Evolutionary conservation across 2,888 invertebrate genomes (phyloP).

Genomic region (Linhomoeus sp.): DNA sequence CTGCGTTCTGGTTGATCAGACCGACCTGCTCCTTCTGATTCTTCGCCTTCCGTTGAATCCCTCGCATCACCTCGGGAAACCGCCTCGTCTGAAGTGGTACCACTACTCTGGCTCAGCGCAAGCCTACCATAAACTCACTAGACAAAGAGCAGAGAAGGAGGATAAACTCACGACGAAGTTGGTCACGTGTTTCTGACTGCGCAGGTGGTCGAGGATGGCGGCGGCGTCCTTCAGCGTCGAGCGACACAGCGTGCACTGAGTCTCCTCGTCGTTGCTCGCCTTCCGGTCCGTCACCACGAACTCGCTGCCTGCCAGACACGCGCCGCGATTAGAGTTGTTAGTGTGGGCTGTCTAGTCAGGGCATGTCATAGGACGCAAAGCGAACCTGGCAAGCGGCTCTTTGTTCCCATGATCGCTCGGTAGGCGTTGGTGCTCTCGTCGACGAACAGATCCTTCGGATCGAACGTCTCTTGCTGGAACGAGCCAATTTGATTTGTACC

Average conservation of each 20-base stretch:
- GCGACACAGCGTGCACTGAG: background rate
- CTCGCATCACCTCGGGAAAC: slow-evolving; percentile 1
- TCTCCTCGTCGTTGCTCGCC: background rate
- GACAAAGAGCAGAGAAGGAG: too few relatives aligned
- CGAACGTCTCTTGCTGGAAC: too few relatives aligned
- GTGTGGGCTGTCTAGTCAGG: background rate
- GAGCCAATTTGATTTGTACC: too few relatives aligned
- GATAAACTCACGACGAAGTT: background rate
- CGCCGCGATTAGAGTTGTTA: background rate
- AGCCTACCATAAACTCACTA: too few relatives aligned
- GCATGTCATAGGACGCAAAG: background rate
- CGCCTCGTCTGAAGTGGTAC: background rate
- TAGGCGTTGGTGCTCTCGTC: background rate
- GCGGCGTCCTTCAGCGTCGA: background rate
- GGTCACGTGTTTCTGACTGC: background rate
- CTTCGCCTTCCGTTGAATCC: slow-evolving; percentile 1
- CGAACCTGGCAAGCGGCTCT: background rate
- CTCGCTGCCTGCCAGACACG: background rate
- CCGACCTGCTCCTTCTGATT: background rate
- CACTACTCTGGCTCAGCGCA: too few relatives aligned
- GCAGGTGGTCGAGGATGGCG: background rate
- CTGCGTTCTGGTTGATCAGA: background rate
- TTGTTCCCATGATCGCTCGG: background rate
- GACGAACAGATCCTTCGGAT: background rate
- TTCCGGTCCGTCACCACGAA: background rate